Evolutionary conservation across 2,888 invertebrate species (phyloP).

Genomic region (Pristionchus exspectatus): DNA sequence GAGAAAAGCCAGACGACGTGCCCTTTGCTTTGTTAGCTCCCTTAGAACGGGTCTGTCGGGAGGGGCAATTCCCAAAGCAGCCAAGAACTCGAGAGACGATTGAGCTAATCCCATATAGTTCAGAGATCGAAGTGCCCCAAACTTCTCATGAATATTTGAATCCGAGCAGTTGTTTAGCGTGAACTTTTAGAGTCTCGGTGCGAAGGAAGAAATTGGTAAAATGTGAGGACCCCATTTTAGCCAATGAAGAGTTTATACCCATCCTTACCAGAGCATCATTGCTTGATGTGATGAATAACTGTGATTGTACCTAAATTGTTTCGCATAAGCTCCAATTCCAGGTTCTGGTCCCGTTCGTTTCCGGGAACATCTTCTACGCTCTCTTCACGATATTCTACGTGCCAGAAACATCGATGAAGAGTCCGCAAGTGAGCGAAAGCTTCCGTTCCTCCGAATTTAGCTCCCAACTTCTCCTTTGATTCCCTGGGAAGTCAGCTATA

Average conservation of each 20-base stretch:
- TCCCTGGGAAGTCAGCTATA: not conserved
- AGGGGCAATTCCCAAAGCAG: not conserved
- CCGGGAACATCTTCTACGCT: constrained; percentile 69
- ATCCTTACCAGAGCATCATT: too few species aligned
- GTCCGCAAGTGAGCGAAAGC: constrained; percentile 61
- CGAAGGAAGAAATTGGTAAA: not conserved
- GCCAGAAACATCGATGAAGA: constrained; percentile 71
- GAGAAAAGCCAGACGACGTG: not conserved
- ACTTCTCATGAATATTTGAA: not conserved
- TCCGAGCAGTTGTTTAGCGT: not conserved
- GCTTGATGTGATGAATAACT: too few species aligned
- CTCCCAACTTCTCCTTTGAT: not conserved
- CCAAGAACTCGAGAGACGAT: not conserved
- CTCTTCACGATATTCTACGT: constrained; percentile 63
- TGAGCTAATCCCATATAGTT: not conserved
- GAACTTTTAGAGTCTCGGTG: not conserved
- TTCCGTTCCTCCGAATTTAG: not conserved
- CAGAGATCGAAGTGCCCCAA: not conserved
- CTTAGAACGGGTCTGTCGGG: not conserved
- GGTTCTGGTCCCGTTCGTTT: constrained; percentile 71
- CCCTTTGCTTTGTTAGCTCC: not conserved
- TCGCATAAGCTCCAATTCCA: not conserved
- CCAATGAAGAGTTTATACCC: not conserved
- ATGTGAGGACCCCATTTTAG: too few species aligned
- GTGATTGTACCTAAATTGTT: too few species aligned